Base-by-base conservation (phyloP, 37 sponge, comb jelly and placozoan species). In the Ephydatia muelleri region DNA sequence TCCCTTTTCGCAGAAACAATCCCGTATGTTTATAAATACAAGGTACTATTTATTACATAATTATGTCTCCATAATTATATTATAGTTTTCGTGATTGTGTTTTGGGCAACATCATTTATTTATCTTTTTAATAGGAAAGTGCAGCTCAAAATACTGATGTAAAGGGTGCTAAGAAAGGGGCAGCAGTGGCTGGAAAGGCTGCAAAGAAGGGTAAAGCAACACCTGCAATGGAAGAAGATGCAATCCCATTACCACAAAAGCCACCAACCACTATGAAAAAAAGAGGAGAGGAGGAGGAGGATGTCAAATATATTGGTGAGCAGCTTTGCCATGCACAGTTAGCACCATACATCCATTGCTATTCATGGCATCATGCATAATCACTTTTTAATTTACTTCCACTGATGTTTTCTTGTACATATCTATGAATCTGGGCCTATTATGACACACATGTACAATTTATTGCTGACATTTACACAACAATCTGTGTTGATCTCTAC, bases 281-380 rank as follows among this genome's bases (percentile, higher is more conserved):
- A 82, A 83, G 97, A 84, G 97, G 97, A 67, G 97, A 96, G 67
- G 95, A 94, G 40, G 97, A 93, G 23, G 49, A 67, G 43, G 83
- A 85, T 28, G 48, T 80, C 0, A 79, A 85, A 75, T 84, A 89
- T 32, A 86, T 95, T 21, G 87, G 95, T 94, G 16, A 82, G 83
- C 38, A 28, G 25, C 9, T 25, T 16, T 5, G 73, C n/a, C 14
- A 31, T 75, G 11, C 66, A 65, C 66, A n/a, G n/a, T n/a, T n/a
- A n/a, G n/a, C n/a, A n/a, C 33, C 73, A 72, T 72, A 33, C 73
- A 14, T 72, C 13, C 30, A 19, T 21, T 31, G 33, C 26, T 21
- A 14, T 21, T 14, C 21, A 22, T 21, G 66, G 66, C 66, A 65
- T 65, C 19, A 21, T 21, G 6, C 14, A 75, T 13, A 38, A 36